Evolutionary conservation across 2,797 vertebrate genomes (phyloP).

Genomic region (Apogon talboti): DNA sequence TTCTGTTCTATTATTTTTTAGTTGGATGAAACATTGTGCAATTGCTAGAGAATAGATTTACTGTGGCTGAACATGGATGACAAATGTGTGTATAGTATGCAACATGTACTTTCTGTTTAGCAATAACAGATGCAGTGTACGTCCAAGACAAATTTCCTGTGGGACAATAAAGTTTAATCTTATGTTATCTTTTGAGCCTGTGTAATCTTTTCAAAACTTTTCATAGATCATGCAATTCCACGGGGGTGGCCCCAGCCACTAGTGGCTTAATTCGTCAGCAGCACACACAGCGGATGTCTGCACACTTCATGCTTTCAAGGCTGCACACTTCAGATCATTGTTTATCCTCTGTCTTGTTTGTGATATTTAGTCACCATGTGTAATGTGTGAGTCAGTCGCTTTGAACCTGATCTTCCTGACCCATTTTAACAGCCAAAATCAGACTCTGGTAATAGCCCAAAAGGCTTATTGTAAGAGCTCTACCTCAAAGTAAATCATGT

Average conservation of each 20-base stretch:
- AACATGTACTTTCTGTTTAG: too few species aligned
- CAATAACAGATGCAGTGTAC: too few species aligned
- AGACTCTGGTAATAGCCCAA: conserved; percentile 43
- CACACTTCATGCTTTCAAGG: conserved; percentile 32
- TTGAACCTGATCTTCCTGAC: conserved; percentile 58
- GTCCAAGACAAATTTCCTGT: too few species aligned
- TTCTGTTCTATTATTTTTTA: too few species aligned
- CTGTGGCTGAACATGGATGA: too few species aligned
- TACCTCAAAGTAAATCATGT: conserved; percentile 5
- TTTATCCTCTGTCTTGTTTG: conserved; percentile 43
- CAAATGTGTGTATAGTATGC: too few species aligned
- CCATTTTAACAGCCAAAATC: conserved; percentile 55
- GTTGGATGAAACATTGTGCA: too few species aligned
- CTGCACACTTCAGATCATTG: conserved; percentile 28
- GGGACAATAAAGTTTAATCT: not conserved
- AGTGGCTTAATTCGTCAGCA: conserved; percentile 27
- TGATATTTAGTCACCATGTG: conserved; percentile 48
- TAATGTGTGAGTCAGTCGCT: conserved; percentile 53
- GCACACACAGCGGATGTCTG: conserved; percentile 23
- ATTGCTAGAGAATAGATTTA: too few species aligned
- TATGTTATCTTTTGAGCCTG: conserved; percentile 18
- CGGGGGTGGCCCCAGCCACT: conserved; percentile 24
- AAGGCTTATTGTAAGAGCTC: conserved; percentile 27
- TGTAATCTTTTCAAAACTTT: conserved; percentile 29
- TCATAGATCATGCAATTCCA: conserved; percentile 24